A percentile compares a stretch with the other conserved stretches of the same genome.
Evolutionary conservation across 2,888 invertebrate species (phyloP).

Genomic region (Sturmia bella): DNA sequence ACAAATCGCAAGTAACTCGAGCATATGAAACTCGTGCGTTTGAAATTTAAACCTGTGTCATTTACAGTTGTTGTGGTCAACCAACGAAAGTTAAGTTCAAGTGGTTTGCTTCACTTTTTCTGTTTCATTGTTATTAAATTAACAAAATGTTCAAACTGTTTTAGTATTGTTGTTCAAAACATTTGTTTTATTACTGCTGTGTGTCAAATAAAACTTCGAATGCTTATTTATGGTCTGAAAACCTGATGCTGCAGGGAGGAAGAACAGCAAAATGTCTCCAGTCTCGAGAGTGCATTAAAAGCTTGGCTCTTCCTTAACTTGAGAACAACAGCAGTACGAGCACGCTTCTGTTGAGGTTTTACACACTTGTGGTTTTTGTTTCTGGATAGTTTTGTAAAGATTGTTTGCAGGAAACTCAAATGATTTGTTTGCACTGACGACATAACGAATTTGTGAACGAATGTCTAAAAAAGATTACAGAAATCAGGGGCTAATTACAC

Average conservation of each 20-base stretch:
- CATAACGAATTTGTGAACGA: background rate
- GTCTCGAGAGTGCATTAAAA: slow-evolving; percentile 44
- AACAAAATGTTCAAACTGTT: slow-evolving; percentile 10
- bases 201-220: slow-evolving; percentile 7
- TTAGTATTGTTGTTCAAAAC: background rate
- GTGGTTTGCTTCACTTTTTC: slow-evolving; percentile 37
- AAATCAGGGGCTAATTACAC: too few relatives aligned
- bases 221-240: background rate
- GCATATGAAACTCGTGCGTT: slow-evolving; percentile 48
- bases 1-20: slow-evolving; percentile 1
- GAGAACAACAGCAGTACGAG: slow-evolving; percentile 7
- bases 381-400: slow-evolving; percentile 28
- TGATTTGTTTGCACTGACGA: slow-evolving; percentile 26
- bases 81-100: slow-evolving; percentile 55
- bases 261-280: slow-evolving; percentile 11
- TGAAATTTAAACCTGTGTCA: slow-evolving; percentile 58
- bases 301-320: slow-evolving; percentile 14
- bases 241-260: slow-evolving; percentile 1
- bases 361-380: slow-evolving; percentile 54
- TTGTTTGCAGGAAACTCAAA: slow-evolving; percentile 19
- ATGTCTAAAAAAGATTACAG: background rate
- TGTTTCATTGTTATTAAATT: slow-evolving; percentile 21
- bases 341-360: slow-evolving; percentile 58
- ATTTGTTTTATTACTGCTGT: slow-evolving; percentile 34
- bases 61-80: slow-evolving; percentile 62